Percentiles rank a stretch among this genome's conserved stretches.
These are phyloP conservation scores for Uromys caudimaculatus DNA, from an alignment of 2,797 vertebrate species.

Conservation along the genomic window DNA sequence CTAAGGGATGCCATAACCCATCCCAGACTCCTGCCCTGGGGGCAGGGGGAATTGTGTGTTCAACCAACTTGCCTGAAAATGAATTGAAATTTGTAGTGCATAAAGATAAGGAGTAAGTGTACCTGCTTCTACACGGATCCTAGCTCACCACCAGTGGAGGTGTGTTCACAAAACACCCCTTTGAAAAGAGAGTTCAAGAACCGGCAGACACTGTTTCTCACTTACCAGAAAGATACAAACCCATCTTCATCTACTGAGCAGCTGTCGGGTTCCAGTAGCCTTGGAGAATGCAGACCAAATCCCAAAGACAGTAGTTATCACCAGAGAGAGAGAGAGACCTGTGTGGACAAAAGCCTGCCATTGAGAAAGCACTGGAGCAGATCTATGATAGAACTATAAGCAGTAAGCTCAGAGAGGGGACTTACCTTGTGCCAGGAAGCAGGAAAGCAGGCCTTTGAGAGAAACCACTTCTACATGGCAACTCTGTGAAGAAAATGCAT, in stretches of 20 bases:
- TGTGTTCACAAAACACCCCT: not conserved
- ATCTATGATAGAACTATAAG: not conserved
- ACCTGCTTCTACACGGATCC: not conserved
- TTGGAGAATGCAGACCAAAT: not conserved
- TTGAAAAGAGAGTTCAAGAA: not conserved
- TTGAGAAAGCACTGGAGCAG: not conserved
- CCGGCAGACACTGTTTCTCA: not conserved
- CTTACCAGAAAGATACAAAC: not conserved
- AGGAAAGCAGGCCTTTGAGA: not conserved
- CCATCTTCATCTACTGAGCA: not conserved
- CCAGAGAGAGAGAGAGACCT: not conserved
- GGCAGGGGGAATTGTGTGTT: not conserved
- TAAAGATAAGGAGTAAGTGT: not conserved
- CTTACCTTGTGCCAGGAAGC: not conserved
- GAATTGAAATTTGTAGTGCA: not conserved
- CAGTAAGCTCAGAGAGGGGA: not conserved
- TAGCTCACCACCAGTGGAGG: not conserved
- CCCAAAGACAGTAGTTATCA: not conserved
- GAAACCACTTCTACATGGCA: not conserved
- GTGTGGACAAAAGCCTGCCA: not conserved
- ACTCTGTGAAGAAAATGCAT: not conserved
- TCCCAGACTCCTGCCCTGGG: slow-evolving; percentile 21
- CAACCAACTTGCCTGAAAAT: slow-evolving; percentile 44
- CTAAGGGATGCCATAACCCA: slow-evolving; percentile 63
- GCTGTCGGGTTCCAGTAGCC: no score